Evolutionary conservation across 2,113 vertebrate genomes (phyloP).

Genomic region (Setophaga petechia): DNA sequence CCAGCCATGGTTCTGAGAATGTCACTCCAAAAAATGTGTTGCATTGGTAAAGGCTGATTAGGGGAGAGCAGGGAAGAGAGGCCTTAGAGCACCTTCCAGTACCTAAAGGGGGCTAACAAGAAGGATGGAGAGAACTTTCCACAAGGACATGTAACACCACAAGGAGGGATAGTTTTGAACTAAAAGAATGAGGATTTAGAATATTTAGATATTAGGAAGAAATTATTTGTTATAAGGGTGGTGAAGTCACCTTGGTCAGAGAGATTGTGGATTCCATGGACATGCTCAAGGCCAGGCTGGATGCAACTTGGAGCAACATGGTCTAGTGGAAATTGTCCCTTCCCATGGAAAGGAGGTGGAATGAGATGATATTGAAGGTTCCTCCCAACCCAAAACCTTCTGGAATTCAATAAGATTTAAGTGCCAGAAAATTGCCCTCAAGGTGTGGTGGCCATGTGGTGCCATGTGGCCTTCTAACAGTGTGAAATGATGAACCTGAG

Average conservation of each 20-base stretch:
- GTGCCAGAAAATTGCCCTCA: neutral
- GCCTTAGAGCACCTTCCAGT: neutral
- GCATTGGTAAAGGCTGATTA: neutral
- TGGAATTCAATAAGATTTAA: neutral
- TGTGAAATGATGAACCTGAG: neutral
- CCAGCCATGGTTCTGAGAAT: fast-evolving
- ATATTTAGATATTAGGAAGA: no score
- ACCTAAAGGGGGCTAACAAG: no score
- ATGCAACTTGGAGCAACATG: neutral
- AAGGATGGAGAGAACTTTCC: neutral
- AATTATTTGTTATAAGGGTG: neutral
- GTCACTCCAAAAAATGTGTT: neutral
- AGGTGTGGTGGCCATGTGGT: neutral
- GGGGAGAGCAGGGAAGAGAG: neutral
- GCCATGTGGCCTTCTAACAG: neutral
- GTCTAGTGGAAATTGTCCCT: neutral
- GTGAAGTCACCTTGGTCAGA: neutral
- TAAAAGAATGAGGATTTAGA: neutral
- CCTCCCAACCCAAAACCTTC: neutral
- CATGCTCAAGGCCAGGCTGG: neutral
- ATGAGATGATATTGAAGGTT: neutral
- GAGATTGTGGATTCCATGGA: neutral
- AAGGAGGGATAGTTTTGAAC: neutral
- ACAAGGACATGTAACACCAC: no score
- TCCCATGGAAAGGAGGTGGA: neutral